A percentile compares a stretch with the other conserved stretches of the same genome.
phyloP scores from a whole-genome alignment of 2,797 vertebrate species.

The Leptodactylus fallax region DNA sequence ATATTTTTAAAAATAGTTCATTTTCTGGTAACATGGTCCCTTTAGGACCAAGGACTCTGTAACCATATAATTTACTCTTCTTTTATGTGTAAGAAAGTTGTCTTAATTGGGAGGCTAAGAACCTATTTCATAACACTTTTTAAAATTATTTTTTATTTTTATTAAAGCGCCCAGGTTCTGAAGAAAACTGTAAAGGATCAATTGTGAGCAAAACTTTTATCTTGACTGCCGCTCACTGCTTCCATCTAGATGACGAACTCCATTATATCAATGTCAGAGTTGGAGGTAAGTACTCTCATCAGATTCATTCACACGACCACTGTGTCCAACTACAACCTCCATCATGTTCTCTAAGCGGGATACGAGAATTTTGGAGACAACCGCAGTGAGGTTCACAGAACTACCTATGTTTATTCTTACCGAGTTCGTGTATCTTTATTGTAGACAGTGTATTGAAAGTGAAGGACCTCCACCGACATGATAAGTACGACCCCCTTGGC shows the following conservation, averaged over 20 bases:
- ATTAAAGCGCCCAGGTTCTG: not conserved
- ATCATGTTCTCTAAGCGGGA: not conserved
- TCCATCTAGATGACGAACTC: not conserved
- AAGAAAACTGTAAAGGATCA: constrained; percentile 40
- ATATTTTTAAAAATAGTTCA: no score
- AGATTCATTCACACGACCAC: no score
- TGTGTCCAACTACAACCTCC: not conserved
- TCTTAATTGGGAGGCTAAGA: not conserved
- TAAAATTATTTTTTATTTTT: not conserved
- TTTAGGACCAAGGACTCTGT: no score
- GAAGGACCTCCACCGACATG: constrained; percentile 2
- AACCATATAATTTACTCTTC: no score
- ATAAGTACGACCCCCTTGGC: not conserved
- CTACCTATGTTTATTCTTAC: not conserved
- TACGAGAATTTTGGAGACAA: not conserved
- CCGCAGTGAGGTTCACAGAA: not conserved
- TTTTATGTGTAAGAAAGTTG: not conserved
- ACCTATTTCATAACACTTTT: not conserved
- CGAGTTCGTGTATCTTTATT: not conserved
- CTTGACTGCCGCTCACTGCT: constrained; percentile 47
- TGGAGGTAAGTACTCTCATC: constrained; percentile 14
- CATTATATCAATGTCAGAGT: not conserved
- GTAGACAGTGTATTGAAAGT: not conserved
- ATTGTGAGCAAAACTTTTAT: constrained; percentile 1
- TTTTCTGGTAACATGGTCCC: no score